These are phyloP conservation scores for Colinus virginianus DNA, from an alignment of 2,113 vertebrate genomes.

Conservation along the genomic window DNA sequence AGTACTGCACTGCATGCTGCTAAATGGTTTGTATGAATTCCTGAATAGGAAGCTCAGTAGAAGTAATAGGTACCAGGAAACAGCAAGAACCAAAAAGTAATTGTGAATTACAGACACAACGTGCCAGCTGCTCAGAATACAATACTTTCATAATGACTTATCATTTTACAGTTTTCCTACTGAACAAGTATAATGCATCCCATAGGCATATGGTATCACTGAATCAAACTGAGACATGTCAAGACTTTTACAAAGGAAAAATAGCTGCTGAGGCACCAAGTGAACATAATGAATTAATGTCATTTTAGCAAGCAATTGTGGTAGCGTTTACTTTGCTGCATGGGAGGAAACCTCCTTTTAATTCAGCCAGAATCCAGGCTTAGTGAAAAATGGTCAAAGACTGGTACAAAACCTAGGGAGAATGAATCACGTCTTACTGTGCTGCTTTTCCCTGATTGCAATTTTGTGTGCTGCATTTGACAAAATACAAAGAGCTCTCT, in stretches of 20 bases:
- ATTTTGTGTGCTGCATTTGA: not conserved
- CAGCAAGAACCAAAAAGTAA: constrained; percentile 71
- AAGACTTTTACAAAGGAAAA: constrained; percentile 47
- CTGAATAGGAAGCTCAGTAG: constrained; percentile 62
- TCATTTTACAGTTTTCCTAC: constrained; percentile 53
- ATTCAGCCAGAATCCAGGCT: constrained; percentile 4
- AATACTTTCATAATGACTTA: constrained; percentile 58
- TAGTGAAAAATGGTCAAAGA: constrained; percentile 12
- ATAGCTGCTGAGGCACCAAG: constrained; percentile 9
- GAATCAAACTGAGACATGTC: constrained; percentile 54
- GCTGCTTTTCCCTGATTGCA: constrained; percentile 3
- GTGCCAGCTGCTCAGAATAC: constrained; percentile 50
- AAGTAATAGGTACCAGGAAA: constrained; percentile 68
- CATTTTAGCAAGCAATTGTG: constrained; percentile 34
- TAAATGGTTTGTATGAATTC: constrained; percentile 56
- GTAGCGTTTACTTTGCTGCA: constrained; percentile 4
- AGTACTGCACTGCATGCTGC: constrained; percentile 40
- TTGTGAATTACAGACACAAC: constrained; percentile 25
- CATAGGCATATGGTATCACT: constrained; percentile 35
- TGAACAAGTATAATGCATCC: constrained; percentile 50
- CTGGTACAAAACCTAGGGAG: constrained; percentile 15
- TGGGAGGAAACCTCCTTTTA: constrained; percentile 40
- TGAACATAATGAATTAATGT: constrained; percentile 33
- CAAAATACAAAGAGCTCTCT: constrained; percentile 44
- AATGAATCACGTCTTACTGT: constrained; percentile 13